Evolutionary conservation across 2,888 invertebrate genomes (phyloP).

Genomic region (Alsophila aescularia): DNA sequence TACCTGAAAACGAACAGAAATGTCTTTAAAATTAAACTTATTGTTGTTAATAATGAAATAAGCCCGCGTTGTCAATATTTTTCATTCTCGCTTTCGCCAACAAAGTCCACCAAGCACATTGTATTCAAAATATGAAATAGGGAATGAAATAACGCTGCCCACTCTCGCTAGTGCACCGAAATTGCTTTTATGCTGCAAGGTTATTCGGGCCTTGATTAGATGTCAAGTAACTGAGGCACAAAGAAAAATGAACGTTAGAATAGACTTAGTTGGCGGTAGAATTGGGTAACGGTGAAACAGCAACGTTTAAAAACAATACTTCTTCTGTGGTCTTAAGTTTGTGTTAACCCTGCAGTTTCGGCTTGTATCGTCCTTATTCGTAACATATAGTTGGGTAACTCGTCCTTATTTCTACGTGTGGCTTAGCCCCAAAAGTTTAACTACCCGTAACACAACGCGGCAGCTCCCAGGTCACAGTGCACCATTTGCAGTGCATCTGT

Average conservation of each 20-base stretch:
- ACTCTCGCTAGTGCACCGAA: background rate
- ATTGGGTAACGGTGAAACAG: too few relatives aligned
- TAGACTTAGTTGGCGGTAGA: too few relatives aligned
- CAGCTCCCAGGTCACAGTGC: conserved; percentile 6
- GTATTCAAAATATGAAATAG: too few relatives aligned
- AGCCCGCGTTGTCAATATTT: too few relatives aligned
- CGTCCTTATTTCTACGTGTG: conserved; percentile 1
- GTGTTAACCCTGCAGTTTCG: background rate
- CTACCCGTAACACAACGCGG: conserved; percentile 15
- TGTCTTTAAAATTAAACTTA: too few relatives aligned
- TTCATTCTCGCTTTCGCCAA: too few relatives aligned
- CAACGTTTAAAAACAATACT: background rate
- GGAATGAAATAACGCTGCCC: too few relatives aligned
- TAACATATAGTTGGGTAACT: background rate
- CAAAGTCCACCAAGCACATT: too few relatives aligned
- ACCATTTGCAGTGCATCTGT: conserved; percentile 24
- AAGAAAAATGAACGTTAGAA: background rate
- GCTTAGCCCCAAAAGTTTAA: background rate
- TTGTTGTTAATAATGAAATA: too few relatives aligned
- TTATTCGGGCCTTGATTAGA: background rate
- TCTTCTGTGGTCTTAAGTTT: background rate
- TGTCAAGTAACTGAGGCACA: background rate
- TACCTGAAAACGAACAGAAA: too few relatives aligned
- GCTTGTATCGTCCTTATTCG: background rate
- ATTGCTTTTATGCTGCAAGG: background rate